Evolutionary conservation across 2,888 invertebrate genomes (phyloP), one percentile per base, ranked within the genome.

Genomic region (Dryococelus australis): DNA sequence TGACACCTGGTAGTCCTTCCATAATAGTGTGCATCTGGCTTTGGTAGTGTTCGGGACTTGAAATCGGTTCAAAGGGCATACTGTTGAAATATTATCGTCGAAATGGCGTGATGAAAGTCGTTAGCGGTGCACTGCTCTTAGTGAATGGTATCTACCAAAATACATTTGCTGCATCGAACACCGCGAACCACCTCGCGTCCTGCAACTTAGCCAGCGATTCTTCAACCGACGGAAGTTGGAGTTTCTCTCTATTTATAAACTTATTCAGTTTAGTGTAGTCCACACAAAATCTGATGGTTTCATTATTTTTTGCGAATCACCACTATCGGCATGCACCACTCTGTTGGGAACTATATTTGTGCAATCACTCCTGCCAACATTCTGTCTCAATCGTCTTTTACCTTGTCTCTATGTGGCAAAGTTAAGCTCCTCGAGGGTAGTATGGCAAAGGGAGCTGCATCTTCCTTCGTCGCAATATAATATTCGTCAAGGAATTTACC

Each of bases 321-420:
- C 0, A 92, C 92, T 87, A 92, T 91, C 0, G 90, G 90, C 20
- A 91, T 90, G 87, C 91, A 92, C 91, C 91, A 92, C 0, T 90
- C 91, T 9, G 91, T 91, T 9, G 91, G 90, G 87, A 89, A 87
- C 24, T 90, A 89, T 0, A 92, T 90, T 9, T 89, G 86, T 53
- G 89, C 89, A 85, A 92, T 91, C 3, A 92, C 90, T 4, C 89
- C 43, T n/a, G 88, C 86, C 85, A 89, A 87, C 90, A 92, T 90
- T 86, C 88, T 89, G 26, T 90, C 88, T 27, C 92, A 83, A 89
- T 92, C 91, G 24, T 86, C 28, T 89, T 91, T 91, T 16, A 92
- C 89, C 87, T 90, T 89, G 20, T 89, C 85, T 85, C 91, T 84
- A 26, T 91, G 85, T 3, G 92, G 91, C 43, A 92, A 85, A 5